phyloP scores from a whole-genome alignment of 2,797 vertebrate species.

The Enteromius argenteus region DNA sequence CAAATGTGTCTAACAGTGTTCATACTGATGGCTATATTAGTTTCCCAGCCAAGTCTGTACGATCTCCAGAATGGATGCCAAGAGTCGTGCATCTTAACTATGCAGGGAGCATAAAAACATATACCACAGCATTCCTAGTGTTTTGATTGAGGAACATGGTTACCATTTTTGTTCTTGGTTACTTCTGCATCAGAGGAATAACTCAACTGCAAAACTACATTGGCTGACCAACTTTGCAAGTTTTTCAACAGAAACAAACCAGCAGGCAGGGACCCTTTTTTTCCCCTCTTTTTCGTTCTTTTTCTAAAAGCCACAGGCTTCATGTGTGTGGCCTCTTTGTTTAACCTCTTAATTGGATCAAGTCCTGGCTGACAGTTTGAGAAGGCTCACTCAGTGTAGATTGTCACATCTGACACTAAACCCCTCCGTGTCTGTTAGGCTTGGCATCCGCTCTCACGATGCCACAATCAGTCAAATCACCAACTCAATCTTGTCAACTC shows the following conservation, averaged over 20 bases:
- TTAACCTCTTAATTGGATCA: conserved; percentile 74
- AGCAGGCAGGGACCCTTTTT: neutral
- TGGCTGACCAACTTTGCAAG: neutral
- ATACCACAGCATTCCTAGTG: neutral
- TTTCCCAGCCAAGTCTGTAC: conserved; percentile 32
- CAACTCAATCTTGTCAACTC: neutral
- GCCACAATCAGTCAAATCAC: conserved; percentile 37
- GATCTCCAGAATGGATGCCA: conserved; percentile 41
- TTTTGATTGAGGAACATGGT: neutral
- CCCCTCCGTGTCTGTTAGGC: conserved; percentile 28
- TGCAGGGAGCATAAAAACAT: neutral
- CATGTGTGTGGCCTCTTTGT: conserved; percentile 64
- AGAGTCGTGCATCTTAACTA: conserved; percentile 35
- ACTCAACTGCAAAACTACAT: neutral
- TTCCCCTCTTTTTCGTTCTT: conserved; percentile 8
- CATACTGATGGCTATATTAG: conserved; percentile 51
- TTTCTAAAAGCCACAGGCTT: conserved; percentile 25
- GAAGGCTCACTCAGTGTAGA: conserved; percentile 58
- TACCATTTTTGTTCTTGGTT: neutral
- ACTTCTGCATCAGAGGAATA: neutral
- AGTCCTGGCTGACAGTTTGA: conserved; percentile 60
- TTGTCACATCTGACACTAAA: conserved; percentile 60
- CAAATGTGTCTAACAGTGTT: conserved; percentile 46
- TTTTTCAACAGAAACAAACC: neutral
- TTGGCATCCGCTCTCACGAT: neutral